phyloP scores from a whole-genome alignment of 2,113 vertebrate genomes.

The Etia nguti region DNA sequence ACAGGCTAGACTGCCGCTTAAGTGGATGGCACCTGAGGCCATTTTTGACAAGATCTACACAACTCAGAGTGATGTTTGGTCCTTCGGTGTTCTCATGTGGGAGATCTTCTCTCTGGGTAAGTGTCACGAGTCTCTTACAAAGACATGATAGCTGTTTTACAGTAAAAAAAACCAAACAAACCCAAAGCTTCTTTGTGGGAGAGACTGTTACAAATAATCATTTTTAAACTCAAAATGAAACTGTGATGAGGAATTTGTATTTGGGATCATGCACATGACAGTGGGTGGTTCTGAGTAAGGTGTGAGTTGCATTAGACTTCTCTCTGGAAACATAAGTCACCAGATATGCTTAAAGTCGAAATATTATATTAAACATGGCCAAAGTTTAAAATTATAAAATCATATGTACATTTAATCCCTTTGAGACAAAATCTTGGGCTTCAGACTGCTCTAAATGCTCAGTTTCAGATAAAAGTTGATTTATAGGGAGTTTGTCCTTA shows the following conservation, averaged over 20 bases:
- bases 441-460: not conserved
- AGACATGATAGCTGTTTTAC: not conserved
- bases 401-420: not conserved
- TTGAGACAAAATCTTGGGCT: not conserved
- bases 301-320: not conserved
- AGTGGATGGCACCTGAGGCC: conserved; percentile 96
- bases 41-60: conserved; percentile 97
- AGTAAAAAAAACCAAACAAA: not conserved
- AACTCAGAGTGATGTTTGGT: conserved; percentile 93
- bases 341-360: not conserved
- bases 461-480: not conserved
- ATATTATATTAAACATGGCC: not conserved
- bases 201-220: not conserved
- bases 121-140: not conserved
- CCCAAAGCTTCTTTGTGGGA: not conserved
- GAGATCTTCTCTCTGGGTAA: conserved; percentile 95
- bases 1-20: conserved; percentile 88
- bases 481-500: not conserved
- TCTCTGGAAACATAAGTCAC: not conserved
- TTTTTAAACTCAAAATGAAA: not conserved
- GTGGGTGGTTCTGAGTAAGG: not conserved
- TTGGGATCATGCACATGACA: not conserved
- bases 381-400: not conserved
- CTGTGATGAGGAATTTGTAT: conserved; percentile 12
- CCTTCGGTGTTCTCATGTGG: conserved; percentile 91